Evolutionary conservation across 2,113 vertebrate species (phyloP), one percentile per base, ranked within the genome.

Genomic region (Ailurus styani): DNA sequence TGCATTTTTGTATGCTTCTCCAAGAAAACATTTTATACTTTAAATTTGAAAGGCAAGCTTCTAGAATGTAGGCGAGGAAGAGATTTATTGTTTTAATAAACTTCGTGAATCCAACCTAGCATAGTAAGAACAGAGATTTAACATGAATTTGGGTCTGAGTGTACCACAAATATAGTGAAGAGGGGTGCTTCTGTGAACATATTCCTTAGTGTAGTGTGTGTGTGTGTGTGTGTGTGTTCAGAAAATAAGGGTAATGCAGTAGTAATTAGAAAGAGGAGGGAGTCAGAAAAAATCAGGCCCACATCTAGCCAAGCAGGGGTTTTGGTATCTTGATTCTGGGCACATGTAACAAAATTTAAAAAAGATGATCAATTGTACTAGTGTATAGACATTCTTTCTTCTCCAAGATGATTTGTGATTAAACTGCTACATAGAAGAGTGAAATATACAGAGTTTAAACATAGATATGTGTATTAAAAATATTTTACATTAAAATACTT

Each of bases 281-380:
- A 47, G 37, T 70, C 50, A 50, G 37, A 73, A 82, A 91, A 73
- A 79, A 55, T 73, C 31, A 64, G 79, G 45, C 47, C 55, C 75
- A 14, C 42, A 40, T 37, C 23, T 31, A 91, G 12, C 55, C 8
- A 79, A 52, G 21, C 0, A 70, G 25, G 6, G 31, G 34, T 87
- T 87, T 96, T 94, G 73, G 91, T 45, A 87, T 42, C 11, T 50
- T 82, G 47, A 79, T 55, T 70, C 45, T 37, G 9, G 17, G 27
- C 5, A 40, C 5, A 40, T 27, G 37, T 77, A 10, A 79, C 6
- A 34, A 72, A 47, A 2, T 1, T 1, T n/a, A n/a, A 47, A 93
- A 91, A 31, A 72, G 23, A 47, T n/a, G 5, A 37, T 25, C 25
- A 70, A 13, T 34, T 55, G 57, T 42, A 42, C 27, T 18, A 3